Conservation (phyloP, 1,140 invertebrate species). For the Gryllus bimaculatus region DNA sequence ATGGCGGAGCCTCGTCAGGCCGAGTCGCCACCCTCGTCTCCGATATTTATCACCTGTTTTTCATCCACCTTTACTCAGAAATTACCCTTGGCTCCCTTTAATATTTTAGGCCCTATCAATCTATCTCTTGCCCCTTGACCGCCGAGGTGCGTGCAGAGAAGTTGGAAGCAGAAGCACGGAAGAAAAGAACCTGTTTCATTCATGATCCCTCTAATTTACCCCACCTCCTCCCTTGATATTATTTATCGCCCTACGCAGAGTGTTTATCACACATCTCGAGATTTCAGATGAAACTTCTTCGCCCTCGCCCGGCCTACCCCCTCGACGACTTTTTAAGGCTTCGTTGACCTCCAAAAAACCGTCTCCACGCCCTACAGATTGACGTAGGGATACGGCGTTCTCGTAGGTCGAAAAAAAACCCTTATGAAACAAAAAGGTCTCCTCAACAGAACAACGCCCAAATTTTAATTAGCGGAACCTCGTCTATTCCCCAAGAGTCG, state of each 20-base stretch:
- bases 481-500: not conserved
- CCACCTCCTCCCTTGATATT: not conserved
- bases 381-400: no score
- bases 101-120: not conserved
- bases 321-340: no score
- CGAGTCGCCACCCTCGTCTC: not conserved
- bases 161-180: not conserved
- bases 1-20: not conserved
- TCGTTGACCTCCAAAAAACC: no score
- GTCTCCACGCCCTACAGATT: no score
- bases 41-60: slow-evolving; percentile 1
- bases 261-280: not conserved
- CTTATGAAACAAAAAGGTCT: not conserved
- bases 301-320: no score
- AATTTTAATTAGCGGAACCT: not conserved
- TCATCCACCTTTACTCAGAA: not conserved
- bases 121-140: not conserved
- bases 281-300: not conserved
- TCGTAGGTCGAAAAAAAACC: not conserved
- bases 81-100: not conserved
- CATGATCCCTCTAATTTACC: not conserved
- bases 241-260: not conserved
- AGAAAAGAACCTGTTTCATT: not conserved
- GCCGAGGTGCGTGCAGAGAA: no score
- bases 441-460: not conserved